Conservation (phyloP, 2,888 invertebrate species). For the Ecdyonurus torrentis region DNA sequence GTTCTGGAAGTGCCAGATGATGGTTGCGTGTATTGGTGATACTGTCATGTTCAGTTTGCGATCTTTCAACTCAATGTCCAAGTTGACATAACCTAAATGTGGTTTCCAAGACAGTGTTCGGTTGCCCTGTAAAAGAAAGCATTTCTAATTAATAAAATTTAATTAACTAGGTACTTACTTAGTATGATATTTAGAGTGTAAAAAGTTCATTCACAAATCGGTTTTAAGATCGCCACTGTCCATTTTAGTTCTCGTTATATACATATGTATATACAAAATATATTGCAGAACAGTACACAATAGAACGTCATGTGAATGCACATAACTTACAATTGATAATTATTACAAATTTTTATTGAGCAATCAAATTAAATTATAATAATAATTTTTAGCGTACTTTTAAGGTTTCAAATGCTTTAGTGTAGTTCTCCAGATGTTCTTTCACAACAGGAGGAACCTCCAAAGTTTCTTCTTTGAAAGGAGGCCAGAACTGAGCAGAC, state of each 20-base stretch:
- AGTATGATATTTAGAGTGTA: not conserved
- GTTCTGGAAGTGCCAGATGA: constrained; percentile 83
- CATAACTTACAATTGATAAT: too few relatives aligned
- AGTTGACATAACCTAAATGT: constrained; percentile 77
- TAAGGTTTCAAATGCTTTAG: constrained; percentile 75
- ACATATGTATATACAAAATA: too few relatives aligned
- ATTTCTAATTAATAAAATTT: not conserved
- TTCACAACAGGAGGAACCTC: constrained; percentile 68
- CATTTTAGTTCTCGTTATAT: too few relatives aligned
- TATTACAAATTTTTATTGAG: not conserved
- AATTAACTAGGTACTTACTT: not conserved
- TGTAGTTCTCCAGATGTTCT: constrained; percentile 67
- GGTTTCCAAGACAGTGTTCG: constrained; percentile 88
- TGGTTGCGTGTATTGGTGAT: constrained; percentile 83
- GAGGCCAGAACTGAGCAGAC: constrained; percentile 98
- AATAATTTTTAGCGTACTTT: constrained; percentile 22
- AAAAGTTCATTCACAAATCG: not conserved
- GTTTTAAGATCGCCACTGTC: too few relatives aligned
- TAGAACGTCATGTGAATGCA: too few relatives aligned
- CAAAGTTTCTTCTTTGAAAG: constrained; percentile 85
- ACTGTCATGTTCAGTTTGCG: constrained; percentile 66
- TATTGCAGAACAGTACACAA: too few relatives aligned
- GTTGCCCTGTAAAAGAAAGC: constrained; percentile 40
- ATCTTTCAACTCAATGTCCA: constrained; percentile 77
- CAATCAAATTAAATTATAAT: not conserved